Percentiles rank a stretch among this genome's conserved stretches.
Conservation (phyloP, 1,140 invertebrate species). For the Papilio dardanus region DNA sequence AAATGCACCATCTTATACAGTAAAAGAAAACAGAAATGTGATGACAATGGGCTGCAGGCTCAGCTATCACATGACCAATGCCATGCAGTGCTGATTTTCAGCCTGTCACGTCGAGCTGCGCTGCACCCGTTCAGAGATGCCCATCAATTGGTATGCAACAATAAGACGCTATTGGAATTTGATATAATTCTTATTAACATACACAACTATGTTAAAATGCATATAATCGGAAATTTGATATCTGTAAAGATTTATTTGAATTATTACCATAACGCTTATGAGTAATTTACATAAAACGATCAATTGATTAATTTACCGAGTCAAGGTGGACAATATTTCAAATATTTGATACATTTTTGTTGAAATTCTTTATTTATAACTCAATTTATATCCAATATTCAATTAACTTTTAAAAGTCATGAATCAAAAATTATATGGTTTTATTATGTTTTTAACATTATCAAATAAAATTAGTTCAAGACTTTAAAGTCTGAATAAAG, state of each 20-base stretch:
- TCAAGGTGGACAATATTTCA: slow-evolving; percentile 3
- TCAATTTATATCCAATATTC: slow-evolving; percentile 20
- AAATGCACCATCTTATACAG: too few relatives aligned
- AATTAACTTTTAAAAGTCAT: neutral
- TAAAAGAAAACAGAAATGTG: too few relatives aligned
- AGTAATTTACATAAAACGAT: slow-evolving; percentile 30
- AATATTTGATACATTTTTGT: neutral
- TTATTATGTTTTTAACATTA: neutral
- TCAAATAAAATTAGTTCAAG: neutral
- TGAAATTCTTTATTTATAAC: slow-evolving; percentile 27
- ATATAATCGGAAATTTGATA: neutral
- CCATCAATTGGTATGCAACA: too few relatives aligned
- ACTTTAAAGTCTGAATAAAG: too few relatives aligned
- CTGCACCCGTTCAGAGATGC: too few relatives aligned
- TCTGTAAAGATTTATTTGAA: slow-evolving; percentile 21
- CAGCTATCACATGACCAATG: too few relatives aligned
- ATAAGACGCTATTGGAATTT: too few relatives aligned
- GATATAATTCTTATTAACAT: neutral
- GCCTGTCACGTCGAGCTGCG: too few relatives aligned
- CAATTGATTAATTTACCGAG: slow-evolving; percentile 10
- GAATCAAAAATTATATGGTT: neutral
- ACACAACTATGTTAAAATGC: neutral
- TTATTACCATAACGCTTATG: slow-evolving; percentile 6
- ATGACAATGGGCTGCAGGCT: too few relatives aligned
- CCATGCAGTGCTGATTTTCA: too few relatives aligned